Evolutionary conservation across 2,888 invertebrate genomes (phyloP).

Genomic region (Incurvaria masculella): DNA sequence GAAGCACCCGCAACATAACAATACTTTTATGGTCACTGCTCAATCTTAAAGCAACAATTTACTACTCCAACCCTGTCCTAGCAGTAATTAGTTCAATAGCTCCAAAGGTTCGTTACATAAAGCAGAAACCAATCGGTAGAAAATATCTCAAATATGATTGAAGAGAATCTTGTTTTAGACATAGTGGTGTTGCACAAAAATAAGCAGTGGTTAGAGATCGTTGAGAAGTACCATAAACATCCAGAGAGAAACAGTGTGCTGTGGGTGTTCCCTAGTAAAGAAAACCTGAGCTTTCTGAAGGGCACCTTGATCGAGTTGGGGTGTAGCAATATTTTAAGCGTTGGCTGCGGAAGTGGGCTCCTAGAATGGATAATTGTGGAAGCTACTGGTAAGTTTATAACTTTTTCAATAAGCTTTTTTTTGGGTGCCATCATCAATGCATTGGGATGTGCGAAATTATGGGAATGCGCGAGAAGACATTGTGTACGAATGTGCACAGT

Average conservation of each 20-base stretch:
- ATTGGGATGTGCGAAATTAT: too few relatives aligned
- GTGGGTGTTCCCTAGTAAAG: slow-evolving; percentile 72
- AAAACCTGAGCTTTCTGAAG: slow-evolving; percentile 60
- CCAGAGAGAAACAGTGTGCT: slow-evolving; percentile 55
- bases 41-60: background rate
- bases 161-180: slow-evolving; percentile 33
- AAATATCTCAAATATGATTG: slow-evolving; percentile 30
- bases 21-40: too few relatives aligned
- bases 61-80: slow-evolving; percentile 9
- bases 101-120: slow-evolving; percentile 19
- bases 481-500: too few relatives aligned
- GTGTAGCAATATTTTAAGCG: slow-evolving; percentile 57
- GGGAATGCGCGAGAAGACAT: too few relatives aligned
- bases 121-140: background rate
- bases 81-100: slow-evolving; percentile 23
- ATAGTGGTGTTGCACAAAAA: slow-evolving; percentile 38
- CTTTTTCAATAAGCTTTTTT: too few relatives aligned
- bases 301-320: slow-evolving; percentile 35
- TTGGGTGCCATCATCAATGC: too few relatives aligned
- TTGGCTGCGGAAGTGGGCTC: slow-evolving; percentile 81
- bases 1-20: too few relatives aligned
- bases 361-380: slow-evolving; percentile 74
- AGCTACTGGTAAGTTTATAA: slow-evolving; percentile 62
- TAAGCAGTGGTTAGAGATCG: slow-evolving; percentile 47
- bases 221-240: slow-evolving; percentile 42